Evolutionary conservation across 2,113 vertebrate genomes (phyloP), one percentile per base, ranked within the genome.

Genomic region (Phyllostomus hastatus): DNA sequence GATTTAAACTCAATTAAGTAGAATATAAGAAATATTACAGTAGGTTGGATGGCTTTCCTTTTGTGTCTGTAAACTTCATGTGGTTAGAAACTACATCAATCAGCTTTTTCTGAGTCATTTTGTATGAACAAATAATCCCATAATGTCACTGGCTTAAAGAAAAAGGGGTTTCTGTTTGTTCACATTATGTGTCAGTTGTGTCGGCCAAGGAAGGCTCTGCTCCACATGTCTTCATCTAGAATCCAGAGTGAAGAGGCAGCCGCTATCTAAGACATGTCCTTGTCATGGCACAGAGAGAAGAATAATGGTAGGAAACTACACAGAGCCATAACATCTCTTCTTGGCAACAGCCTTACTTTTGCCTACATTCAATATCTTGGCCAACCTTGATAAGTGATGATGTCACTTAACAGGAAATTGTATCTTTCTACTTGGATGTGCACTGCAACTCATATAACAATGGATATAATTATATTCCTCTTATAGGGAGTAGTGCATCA

Each of bases 1-100:
- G 57, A 94, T 91, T 95, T 91, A 78, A 92, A 93, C n/a, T 94
- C 88, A 94, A 95, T 95, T 95, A 96, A 87, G 11, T 79, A 81
- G 19, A 94, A 28, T 52, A 92, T 41, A 92, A 83, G 38, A 93
- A 79, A 76, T 80, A 22, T 66, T 91, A 6, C 70, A 72, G 6
- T 66, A 70, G 35, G 20, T 46, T 64, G 82, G n/a, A 96, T 92
- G 31, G 0, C 5, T 78, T 86, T 95, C 7, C 41, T 92, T 90
- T 83, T 88, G 16, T 83, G 38, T 75, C 15, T 69, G 2, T 43
- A 73, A 90, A 89, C 28, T 84, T 54, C 15, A 11, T 72, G 26
- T 81, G 10, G 33, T 85, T 57, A 91, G 59, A 57, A 92, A 70
- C 20, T 70, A 0, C 26, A 43, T 83, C 90, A 66, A 28, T 59